Base-by-base conservation (phyloP, 2,797 vertebrate species). In the Lateolabrax maculatus region DNA sequence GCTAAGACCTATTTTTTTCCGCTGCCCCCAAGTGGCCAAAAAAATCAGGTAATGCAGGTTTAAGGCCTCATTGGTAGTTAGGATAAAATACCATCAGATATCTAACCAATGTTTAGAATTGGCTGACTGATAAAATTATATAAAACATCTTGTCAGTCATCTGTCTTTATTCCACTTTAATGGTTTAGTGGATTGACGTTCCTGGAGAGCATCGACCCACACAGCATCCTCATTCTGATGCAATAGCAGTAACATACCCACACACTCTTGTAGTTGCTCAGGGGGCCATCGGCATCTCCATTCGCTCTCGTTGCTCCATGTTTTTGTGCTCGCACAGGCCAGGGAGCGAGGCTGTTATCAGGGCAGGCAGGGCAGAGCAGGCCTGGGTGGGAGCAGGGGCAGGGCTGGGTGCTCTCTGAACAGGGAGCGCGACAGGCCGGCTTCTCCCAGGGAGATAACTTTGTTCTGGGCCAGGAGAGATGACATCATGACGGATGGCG, bases 401-500 rank as follows among this genome's bases (percentile, higher is more conserved):
- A 87, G 85, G 83, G 79, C 75, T 63, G 81, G 82, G 71, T 16
- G 77, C 84, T 81, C 80, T 84, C 79, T 53, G 84, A 85, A 73
- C 84, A 88, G 85, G 84, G 76, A 79, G 75, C 25, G 53, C 75
- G 10, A 66, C 87, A 68, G 77, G 25, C 73, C n/a, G 72, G 63
- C 84, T 92, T 91, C 92, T 91, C 84, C 84, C 83, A 84, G 49
- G 49, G 75, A 92, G 94, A 95, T 95, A 94, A 89, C 91, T 94
- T 93, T 95, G 90, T 95, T 94, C 87, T 93, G 77, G 84, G 75
- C 83, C 84, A 80, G 75, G 70, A 84, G 87, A 91, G 86, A 91
- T 94, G 94, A 95, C 94, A 93, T 95, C 94, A 95, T 94, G 91
- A 93, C 80, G 87, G 88, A 92, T 91, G 80, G 84, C 66, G 58